Conservation (phyloP, 1,140 invertebrate genomes). For the Eulimnadia texana region DNA sequence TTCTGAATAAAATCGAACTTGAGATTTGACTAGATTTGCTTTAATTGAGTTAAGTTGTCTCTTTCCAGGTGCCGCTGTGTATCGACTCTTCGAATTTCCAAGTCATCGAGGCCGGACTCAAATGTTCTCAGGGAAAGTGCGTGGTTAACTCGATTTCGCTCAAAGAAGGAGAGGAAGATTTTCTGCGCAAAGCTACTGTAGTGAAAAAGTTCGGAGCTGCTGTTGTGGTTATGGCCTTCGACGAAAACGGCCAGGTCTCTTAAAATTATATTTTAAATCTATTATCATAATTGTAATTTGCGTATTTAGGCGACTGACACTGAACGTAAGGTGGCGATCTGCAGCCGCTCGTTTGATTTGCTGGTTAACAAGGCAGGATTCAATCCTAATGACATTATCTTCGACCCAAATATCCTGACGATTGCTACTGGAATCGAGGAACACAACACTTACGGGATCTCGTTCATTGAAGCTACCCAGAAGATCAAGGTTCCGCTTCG, state of each 20-base stretch:
- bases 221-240: constrained; percentile 41
- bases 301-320: constrained; percentile 33
- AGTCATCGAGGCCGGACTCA: constrained; percentile 39
- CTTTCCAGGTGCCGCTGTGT: constrained; percentile 37
- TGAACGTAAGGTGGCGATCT: constrained; percentile 40
- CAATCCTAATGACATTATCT: constrained; percentile 45
- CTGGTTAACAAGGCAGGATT: constrained; percentile 39
- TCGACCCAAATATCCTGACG: constrained; percentile 49
- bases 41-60: not conserved
- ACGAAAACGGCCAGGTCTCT: constrained; percentile 42
- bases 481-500: constrained; percentile 33
- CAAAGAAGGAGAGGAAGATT: constrained; percentile 43
- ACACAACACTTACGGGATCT: constrained; percentile 40
- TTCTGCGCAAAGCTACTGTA: constrained; percentile 32
- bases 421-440: constrained; percentile 49
- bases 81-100: constrained; percentile 45
- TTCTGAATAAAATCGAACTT: too few relatives aligned
- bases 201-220: constrained; percentile 40
- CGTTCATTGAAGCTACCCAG: constrained; percentile 40
- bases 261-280: too few relatives aligned
- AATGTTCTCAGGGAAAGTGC: constrained; percentile 43
- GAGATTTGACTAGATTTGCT: too few relatives aligned
- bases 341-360: constrained; percentile 37
- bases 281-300: constrained; percentile 29
- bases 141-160: constrained; percentile 43